phyloP scores from a whole-genome alignment of 2,113 vertebrate species.

The Athene noctua region DNA sequence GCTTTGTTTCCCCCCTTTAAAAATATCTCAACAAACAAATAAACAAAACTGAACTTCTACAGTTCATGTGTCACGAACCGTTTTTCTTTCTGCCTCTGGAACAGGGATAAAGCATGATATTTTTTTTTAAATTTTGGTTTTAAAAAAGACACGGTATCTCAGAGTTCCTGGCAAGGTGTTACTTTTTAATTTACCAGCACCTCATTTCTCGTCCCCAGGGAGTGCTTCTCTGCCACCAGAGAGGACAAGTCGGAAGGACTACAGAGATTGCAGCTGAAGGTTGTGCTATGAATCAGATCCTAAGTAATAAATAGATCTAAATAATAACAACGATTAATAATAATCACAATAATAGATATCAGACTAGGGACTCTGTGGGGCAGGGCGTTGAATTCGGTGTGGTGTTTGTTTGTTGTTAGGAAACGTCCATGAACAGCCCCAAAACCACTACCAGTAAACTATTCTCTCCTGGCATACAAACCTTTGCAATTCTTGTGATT shows the following conservation, averaged over 20 bases:
- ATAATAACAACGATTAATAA: background rate
- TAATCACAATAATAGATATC: background rate
- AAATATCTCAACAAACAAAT: background rate
- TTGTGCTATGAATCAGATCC: background rate
- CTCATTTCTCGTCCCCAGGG: background rate
- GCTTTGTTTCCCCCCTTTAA: background rate
- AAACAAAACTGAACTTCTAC: background rate
- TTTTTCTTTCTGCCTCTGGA: background rate
- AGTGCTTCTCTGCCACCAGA: background rate
- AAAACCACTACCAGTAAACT: background rate
- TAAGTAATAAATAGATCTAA: background rate
- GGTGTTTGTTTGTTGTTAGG: background rate
- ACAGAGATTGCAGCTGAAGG: background rate
- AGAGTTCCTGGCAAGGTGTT: constrained; percentile 11
- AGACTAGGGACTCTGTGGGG: background rate
- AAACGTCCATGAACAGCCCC: background rate
- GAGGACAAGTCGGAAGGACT: background rate
- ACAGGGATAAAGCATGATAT: background rate
- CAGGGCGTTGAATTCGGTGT: background rate
- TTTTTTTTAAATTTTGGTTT: background rate
- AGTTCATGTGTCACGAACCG: background rate
- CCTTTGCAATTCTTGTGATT: background rate
- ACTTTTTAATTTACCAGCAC: constrained; percentile 6
- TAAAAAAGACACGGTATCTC: background rate
- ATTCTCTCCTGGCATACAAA: background rate